phyloP scores from a whole-genome alignment of 1,140 invertebrate species.

The Phymorhynchus buccinoides region DNA sequence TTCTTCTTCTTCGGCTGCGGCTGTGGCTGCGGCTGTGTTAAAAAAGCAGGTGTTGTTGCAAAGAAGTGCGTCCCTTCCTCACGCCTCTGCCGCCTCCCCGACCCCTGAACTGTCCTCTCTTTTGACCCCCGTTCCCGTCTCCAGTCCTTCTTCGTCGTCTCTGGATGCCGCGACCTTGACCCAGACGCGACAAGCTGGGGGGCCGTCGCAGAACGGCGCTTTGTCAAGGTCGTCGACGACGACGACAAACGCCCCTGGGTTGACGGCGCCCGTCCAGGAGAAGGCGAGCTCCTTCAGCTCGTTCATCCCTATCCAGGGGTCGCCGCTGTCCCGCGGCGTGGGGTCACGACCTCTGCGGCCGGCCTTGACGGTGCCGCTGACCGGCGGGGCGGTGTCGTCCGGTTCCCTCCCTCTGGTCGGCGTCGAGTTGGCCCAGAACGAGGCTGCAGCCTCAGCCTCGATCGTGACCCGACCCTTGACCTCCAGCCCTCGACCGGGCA shows the following conservation, averaged over 20 bases:
- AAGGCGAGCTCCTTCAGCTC: slow-evolving; percentile 32
- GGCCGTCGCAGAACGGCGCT: slow-evolving; percentile 9
- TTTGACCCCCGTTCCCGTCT: slow-evolving; percentile 23
- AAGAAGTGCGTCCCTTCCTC: slow-evolving; percentile 42
- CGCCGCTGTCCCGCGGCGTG: background rate
- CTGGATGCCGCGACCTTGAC: slow-evolving; percentile 20
- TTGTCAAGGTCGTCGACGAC: slow-evolving; percentile 23
- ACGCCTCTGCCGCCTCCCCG: background rate
- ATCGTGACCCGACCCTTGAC: slow-evolving; percentile 34
- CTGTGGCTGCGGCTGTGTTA: background rate
- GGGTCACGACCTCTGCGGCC: background rate
- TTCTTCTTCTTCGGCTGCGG: no score
- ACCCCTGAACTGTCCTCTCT: slow-evolving; percentile 22
- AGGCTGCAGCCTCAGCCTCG: background rate
- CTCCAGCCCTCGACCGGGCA: slow-evolving; percentile 36
- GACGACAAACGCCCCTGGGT: slow-evolving; percentile 42
- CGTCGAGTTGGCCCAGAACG: background rate
- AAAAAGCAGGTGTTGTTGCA: slow-evolving; percentile 33
- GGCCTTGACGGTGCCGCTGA: background rate
- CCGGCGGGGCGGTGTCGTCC: background rate
- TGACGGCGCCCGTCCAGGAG: slow-evolving; percentile 28
- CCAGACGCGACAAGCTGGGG: background rate
- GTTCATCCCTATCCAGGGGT: slow-evolving; percentile 57
- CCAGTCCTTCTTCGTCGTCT: slow-evolving; percentile 27
- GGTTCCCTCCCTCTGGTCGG: background rate